Conservation (phyloP, 2,113 vertebrate species). For the Elanus axillaris region DNA sequence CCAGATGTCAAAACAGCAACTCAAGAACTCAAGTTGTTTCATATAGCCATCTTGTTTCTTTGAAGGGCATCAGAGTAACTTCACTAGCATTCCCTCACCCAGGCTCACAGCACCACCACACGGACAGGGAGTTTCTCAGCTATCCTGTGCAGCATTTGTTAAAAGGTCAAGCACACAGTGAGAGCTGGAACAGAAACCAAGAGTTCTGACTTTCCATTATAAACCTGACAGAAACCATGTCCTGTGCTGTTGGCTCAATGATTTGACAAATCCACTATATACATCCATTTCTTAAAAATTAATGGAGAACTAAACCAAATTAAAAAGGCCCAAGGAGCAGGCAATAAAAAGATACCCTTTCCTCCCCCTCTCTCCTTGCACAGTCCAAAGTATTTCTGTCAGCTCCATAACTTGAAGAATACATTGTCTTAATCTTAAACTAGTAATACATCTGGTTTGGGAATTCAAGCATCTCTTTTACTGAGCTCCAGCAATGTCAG, state of each 20-base stretch:
- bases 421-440: neutral
- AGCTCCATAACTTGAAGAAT: neutral
- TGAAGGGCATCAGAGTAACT: neutral
- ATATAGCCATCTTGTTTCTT: neutral
- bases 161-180: constrained; percentile 22
- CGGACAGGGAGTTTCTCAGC: neutral
- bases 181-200: neutral
- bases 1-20: neutral
- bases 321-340: neutral
- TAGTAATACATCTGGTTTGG: neutral
- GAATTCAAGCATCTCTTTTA: neutral
- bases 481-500: neutral
- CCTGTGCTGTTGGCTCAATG: neutral
- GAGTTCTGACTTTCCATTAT: neutral
- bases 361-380: neutral
- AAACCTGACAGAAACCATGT: neutral
- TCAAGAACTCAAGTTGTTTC: neutral
- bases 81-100: neutral
- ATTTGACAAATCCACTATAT: neutral
- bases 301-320: constrained; percentile 22
- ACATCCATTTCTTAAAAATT: neutral
- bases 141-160: neutral
- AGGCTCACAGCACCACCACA: neutral
- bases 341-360: neutral
- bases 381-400: neutral